Base-by-base conservation (phyloP, 2,888 invertebrate genomes). In the Trimorus sp. region DNA sequence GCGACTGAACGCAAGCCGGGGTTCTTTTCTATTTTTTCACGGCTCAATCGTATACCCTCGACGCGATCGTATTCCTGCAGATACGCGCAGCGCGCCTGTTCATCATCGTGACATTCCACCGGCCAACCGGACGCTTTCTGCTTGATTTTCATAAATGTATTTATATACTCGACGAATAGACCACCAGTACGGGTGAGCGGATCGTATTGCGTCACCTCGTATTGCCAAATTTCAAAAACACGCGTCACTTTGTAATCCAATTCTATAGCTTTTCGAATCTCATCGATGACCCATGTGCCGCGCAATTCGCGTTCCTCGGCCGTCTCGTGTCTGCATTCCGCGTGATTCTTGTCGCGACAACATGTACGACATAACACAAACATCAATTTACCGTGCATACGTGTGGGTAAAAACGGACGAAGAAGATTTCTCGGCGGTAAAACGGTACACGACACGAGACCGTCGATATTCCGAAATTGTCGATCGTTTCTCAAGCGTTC, bases 31-130 rank as follows among this genome's bases (percentile, higher is more conserved):
- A 53, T 53, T 11, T 53, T 53, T 53, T 3, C 26, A 6, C 53
- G 53, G 8, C 16, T 16, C 15, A 53, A 26, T 11, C 11, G 15
- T 14, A 53, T 11, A 15, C 53, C 26, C 26, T 53, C 26, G 7
- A 53, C 53, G 6, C 53, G 14, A 16, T 53, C 53, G 53, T 53
- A 53, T 11, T 53, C 85, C n/a, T n/a, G n/a, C n/a, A n/a, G n/a
- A n/a, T n/a, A n/a, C n/a, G n/a, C n/a, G n/a, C n/a, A n/a, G n/a
- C n/a, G n/a, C n/a, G n/a, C n/a, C n/a, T n/a, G n/a, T n/a, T n/a
- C n/a, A n/a, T n/a, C n/a, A n/a, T n/a, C n/a, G n/a, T n/a, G n/a
- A n/a, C n/a, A n/a, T n/a, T n/a, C n/a, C n/a, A n/a, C n/a, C n/a
- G n/a, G n/a, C n/a, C n/a, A n/a, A n/a, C n/a, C n/a, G n/a, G n/a